Base-by-base conservation (phyloP, 2,797 vertebrate genomes). In the Chrysocyon brachyurus region DNA sequence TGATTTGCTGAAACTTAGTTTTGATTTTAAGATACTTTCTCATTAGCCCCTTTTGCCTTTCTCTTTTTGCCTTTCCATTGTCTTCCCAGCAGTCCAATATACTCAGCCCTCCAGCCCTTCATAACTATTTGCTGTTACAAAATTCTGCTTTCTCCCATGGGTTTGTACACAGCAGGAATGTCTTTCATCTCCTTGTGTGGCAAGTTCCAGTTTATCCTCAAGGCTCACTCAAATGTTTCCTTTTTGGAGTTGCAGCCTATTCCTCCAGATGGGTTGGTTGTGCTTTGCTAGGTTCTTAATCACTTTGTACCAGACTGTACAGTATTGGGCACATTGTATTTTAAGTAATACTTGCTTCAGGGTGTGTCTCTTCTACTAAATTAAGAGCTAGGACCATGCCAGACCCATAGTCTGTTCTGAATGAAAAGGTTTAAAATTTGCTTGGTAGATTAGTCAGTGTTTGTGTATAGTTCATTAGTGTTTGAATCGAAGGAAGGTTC, bases 21-120 rank as follows among this genome's bases (percentile, higher is more conserved):
- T 87, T 81, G 56, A 57, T 95, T 87, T 46, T 79, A 36, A 90
- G n/a, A 91, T n/a, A 54, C 10, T 79, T 78, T 33, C 12, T 84
- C 28, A 28, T 94, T 75, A 52, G 75, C 49, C 49, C 28, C 54
- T 72, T 75, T 2, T 83, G 16, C 33, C 57, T 75, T 90, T 64
- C n/a, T 49, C 28, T 78, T 72, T 75, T 2, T 83, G 16, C 33
- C 57, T 83, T 90, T 56, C n/a, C 64, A 40, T 81, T 7, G 10
- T 88, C 56, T 40, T 79, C 54, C n/a, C 19, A 59, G 28, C 17
- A 54, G 75, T 54, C 28, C 17, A 78, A n/a, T 54, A 77, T 19
- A 19, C 28, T 10, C 75, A n/a, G 49, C 28, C 75, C 28, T 78
- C 54, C 28, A 52, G 49, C 28, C 75, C 28, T 78, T 78, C 28